A percentile compares a stretch with the other conserved stretches of the same genome.
phyloP scores from a whole-genome alignment of 2,113 vertebrate species.

The Ondatra zibethicus region DNA sequence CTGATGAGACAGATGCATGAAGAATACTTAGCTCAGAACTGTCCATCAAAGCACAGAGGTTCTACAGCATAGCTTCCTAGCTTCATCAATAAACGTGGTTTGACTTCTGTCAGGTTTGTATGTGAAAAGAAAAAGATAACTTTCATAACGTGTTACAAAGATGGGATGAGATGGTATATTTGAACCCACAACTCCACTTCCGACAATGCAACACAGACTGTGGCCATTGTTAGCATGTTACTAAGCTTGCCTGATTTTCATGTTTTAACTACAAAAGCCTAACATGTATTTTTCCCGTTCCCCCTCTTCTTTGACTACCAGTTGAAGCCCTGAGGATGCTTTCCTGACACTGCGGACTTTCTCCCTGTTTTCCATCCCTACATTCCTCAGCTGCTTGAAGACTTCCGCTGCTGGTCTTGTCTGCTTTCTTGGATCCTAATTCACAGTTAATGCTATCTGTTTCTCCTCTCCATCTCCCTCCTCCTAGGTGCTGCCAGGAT shows the following conservation, averaged over 20 bases:
- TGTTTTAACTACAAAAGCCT: not conserved
- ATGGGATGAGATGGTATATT: not conserved
- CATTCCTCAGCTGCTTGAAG: not conserved
- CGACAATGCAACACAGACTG: not conserved
- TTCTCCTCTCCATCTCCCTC: not conserved
- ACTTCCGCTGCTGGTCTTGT: not conserved
- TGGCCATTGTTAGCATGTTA: not conserved
- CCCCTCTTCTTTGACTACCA: not conserved
- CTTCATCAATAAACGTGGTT: too few species aligned
- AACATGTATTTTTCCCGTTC: not conserved
- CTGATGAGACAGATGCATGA: not conserved
- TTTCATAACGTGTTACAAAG: not conserved
- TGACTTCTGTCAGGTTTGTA: not conserved
- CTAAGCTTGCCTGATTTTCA: not conserved
- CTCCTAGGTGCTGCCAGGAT: not conserved
- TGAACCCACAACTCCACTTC: not conserved
- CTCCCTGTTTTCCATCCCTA: not conserved
- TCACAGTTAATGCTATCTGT: not conserved
- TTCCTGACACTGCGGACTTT: not conserved
- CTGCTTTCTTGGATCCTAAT: not conserved
- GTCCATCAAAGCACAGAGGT: not conserved
- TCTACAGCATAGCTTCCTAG: not conserved
- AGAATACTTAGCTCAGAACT: constrained; percentile 30
- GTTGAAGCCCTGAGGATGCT: not conserved
- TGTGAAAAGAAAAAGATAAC: constrained; percentile 7